These are phyloP conservation scores for Machimus atricapillus DNA, from an alignment of 2,888 invertebrate genomes.

Conservation along the genomic window DNA sequence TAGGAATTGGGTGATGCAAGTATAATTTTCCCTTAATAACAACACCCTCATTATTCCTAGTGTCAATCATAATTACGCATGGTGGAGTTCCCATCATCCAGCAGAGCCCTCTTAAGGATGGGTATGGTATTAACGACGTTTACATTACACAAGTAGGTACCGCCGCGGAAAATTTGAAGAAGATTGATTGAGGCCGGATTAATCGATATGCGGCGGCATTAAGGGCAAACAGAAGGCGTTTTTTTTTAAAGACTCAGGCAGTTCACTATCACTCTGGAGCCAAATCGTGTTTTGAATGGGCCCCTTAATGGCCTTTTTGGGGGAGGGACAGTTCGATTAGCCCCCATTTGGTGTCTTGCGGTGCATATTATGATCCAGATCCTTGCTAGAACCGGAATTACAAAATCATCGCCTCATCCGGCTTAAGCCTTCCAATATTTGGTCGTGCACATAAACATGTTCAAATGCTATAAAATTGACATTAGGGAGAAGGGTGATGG, in stretches of 20 bases:
- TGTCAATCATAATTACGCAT: constrained; percentile 25
- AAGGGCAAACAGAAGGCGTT: background rate
- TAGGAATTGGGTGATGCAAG: background rate
- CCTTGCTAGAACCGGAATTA: background rate
- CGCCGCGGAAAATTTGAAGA: background rate
- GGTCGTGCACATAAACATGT: constrained; percentile 19
- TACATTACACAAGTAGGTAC: background rate
- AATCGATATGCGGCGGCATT: background rate
- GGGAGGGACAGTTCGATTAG: background rate
- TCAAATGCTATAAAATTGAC: constrained; percentile 21
- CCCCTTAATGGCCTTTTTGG: background rate
- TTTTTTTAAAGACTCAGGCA: background rate
- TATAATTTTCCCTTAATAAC: background rate
- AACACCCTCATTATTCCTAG: background rate
- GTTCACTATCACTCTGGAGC: background rate
- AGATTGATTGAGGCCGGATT: background rate
- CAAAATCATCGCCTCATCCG: background rate
- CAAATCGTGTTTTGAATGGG: background rate
- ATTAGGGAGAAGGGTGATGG: background rate
- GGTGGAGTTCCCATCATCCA: background rate
- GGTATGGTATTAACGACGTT: background rate
- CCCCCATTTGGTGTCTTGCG: no score
- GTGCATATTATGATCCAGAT: background rate
- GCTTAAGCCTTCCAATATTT: background rate
- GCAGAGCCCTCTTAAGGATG: background rate